Base-by-base conservation (phyloP, 2,113 vertebrate species). In the Hippocampus guttulatus region DNA sequence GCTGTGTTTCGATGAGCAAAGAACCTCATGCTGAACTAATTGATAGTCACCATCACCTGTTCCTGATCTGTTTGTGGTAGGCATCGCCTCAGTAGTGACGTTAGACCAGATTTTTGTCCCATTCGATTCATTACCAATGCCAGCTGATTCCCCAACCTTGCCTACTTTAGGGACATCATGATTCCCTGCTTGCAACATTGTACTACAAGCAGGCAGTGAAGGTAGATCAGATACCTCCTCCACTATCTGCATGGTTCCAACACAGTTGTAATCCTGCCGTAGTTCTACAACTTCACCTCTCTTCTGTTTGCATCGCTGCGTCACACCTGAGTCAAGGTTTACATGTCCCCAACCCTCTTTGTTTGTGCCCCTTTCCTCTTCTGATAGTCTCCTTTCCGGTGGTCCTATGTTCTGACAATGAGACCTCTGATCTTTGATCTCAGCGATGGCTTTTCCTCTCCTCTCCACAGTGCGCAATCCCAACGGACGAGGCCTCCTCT, bases 11-110 rank as follows among this genome's bases (percentile, higher is more conserved):
- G 93, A 76, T 0, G 96, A 99, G 82, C 93, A 96, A 76, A 99
- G 81, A 43, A 98, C 94, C 88, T 99, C 97, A 0, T 98, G 95
- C 83, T 97, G 96, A 16, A 99, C 95, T 73, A 99, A 88, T 88
- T 98, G 96, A 84, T 99, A 99, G 87, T 99, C 97, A 0, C 97
- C 96, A 6, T 98, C 97, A 45, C 30, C 87, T 3, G 87, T 82
- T 21, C 84, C 86, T 1, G 64, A 73, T 67, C 84, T 79, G 47
- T 77, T 83, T 25, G 85, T 70, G 0, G 92, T 92, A 0, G 80
- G 81, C 1, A 84, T 79, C 2, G 90, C 92, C 47, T 92, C 93
- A 3, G 75, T 61, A 7, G 71, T 80, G 18, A 69, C 81, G 1
- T 68, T 69, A 8, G 75, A 64, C 70, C 65, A 69, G 8, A 70